Evolutionary conservation across 2,888 invertebrate genomes (phyloP), one percentile per base, ranked within the genome.

Genomic region (Eupithecia subfuscata): DNA sequence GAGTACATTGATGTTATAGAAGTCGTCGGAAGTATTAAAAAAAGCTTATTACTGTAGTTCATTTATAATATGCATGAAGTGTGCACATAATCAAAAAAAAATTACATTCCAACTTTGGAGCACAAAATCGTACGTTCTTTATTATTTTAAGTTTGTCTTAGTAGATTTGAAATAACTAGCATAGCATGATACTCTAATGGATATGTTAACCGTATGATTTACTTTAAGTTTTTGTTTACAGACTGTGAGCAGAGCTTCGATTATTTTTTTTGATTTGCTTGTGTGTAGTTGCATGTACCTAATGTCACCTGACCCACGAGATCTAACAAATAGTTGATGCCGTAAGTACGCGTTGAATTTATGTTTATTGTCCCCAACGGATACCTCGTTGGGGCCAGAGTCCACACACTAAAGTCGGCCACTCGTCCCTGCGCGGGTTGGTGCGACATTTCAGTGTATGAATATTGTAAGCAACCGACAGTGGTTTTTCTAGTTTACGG

Each of bases 271-370:
- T 93, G 82, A 86, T 91, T 91, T 91, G 94, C 92, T 92, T 92
- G 87, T 89, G 83, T 88, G 88, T 93, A 92, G 90, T 92, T 93
- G 94, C 94, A 94, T 94, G 93, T 85, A 85, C 86, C 87, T 79
- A 87, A 85, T 87, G 83, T 81, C 87, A 87, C 87, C 83, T 86
- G 82, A 80, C 79, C 81, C 88, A 87, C 81, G 78, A 85, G 79
- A 82, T 81, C 83, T 89, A 88, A 88, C 86, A 69, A 82, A 77
- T 84, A 86, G 85, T 79, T 79, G 67, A 78, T 73, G 82, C 85
- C 85, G 93, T 93, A 86, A 92, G 92, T 94, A 92, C 75, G 74
- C 75, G 81, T 81, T 75, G 78, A 45, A 25, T 40, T 22, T 22
- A 25, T 67, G 6, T 40, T 40, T 60, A 60, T 14, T 56, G 52